Percentiles rank a stretch among this genome's conserved stretches.
phyloP scores from a whole-genome alignment of 1,140 invertebrate genomes.

The Heliconius nattereri region DNA sequence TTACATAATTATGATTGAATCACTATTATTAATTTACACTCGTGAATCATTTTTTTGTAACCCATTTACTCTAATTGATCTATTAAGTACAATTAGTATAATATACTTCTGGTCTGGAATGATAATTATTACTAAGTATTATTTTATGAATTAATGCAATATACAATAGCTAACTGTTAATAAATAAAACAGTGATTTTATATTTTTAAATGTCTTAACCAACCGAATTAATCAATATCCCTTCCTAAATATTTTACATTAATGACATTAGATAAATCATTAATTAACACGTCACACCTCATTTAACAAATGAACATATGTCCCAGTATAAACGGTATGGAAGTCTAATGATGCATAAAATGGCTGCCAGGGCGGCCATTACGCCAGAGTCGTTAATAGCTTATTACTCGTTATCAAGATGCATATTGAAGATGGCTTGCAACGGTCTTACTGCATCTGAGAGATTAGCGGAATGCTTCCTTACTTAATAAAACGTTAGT shows the following conservation, averaged over 20 bases:
- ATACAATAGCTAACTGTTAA: not conserved
- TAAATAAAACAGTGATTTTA: too few relatives aligned
- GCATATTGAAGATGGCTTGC: constrained; percentile 34
- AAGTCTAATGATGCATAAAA: constrained; percentile 55
- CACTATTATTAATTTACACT: not conserved
- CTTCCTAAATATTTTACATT: not conserved
- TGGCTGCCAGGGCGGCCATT: constrained; percentile 38
- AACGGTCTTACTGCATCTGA: constrained; percentile 22
- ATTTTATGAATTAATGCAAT: not conserved
- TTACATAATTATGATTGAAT: not conserved
- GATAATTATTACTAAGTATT: not conserved
- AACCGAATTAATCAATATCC: not conserved
- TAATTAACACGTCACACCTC: constrained; percentile 19
- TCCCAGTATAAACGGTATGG: constrained; percentile 34
- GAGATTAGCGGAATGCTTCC: constrained; percentile 25
- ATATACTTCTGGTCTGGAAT: not conserved
- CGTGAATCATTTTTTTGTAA: not conserved
- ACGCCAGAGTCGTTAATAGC: constrained; percentile 34
- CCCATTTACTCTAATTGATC: not conserved
- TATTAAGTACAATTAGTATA: not conserved
- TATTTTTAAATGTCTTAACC: not conserved
- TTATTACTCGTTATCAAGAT: constrained; percentile 35
- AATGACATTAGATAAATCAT: constrained; percentile 8
- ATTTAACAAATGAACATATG: constrained; percentile 41
- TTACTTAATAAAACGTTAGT: constrained; percentile 12